Evolutionary conservation across 2,888 invertebrate genomes (phyloP).

Genomic region (Troilus luridus): DNA sequence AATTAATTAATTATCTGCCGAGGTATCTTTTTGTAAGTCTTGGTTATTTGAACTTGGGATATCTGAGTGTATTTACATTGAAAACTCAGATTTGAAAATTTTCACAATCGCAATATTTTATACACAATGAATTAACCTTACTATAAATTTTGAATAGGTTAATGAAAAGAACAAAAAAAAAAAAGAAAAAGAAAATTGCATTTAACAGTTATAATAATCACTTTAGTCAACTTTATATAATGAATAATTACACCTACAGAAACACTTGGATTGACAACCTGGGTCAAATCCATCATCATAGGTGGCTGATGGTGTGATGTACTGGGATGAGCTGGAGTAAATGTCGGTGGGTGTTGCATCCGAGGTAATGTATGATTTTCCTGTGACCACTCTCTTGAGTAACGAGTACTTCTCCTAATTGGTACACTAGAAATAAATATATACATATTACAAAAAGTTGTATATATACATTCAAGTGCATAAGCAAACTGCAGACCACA

Average conservation of each 20-base stretch:
- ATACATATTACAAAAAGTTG: not conserved
- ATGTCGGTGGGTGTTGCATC: slow-evolving; percentile 61
- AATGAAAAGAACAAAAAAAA: no score
- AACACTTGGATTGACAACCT: slow-evolving; percentile 67
- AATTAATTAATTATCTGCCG: no score
- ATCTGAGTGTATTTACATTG: no score
- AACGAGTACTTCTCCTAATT: slow-evolving; percentile 59
- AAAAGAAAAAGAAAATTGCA: no score
- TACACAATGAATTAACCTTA: no score
- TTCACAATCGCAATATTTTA: no score
- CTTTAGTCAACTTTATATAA: not conserved
- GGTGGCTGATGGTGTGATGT: slow-evolving; percentile 65
- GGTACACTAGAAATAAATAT: slow-evolving; percentile 51
- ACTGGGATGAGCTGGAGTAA: slow-evolving; percentile 61
- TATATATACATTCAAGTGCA: no score
- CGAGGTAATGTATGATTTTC: slow-evolving; percentile 59
- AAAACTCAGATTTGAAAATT: no score
- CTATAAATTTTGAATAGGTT: no score
- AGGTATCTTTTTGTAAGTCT: no score
- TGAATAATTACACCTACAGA: slow-evolving; percentile 15
- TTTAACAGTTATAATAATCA: not conserved
- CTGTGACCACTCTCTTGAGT: slow-evolving; percentile 61
- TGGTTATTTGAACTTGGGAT: no score
- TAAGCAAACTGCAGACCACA: no score
- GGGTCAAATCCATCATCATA: slow-evolving; percentile 71